These are phyloP conservation scores for Plebejus melissa DNA, from an alignment of 2,888 invertebrate species.

Conservation along the genomic window DNA sequence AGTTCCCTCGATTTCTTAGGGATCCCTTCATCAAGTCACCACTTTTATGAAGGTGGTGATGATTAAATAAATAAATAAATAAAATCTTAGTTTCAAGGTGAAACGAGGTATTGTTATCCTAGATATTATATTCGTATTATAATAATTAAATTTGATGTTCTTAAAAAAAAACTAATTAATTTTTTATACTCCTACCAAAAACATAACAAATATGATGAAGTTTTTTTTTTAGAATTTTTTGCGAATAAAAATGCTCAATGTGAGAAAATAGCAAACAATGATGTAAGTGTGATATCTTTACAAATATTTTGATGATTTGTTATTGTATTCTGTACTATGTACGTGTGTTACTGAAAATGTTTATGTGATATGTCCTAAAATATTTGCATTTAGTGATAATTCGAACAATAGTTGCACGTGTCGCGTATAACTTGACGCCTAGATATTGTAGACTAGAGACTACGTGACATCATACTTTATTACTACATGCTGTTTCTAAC, in stretches of 20 bases:
- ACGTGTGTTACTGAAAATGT: slow-evolving; percentile 18
- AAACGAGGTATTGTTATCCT: background rate
- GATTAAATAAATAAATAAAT: background rate
- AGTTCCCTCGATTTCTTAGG: too few relatives aligned
- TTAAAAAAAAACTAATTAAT: background rate
- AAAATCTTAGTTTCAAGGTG: background rate
- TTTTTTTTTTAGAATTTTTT: background rate
- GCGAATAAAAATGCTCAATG: background rate
- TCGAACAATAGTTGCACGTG: slow-evolving; percentile 22
- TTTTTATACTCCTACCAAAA: background rate
- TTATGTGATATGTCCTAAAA: background rate
- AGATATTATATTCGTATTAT: background rate
- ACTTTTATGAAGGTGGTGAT: too few relatives aligned
- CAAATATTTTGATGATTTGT: background rate
- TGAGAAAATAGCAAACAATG: background rate
- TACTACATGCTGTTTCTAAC: slow-evolving; percentile 20
- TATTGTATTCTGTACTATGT: background rate
- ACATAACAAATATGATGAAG: background rate
- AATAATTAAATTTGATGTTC: background rate
- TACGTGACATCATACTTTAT: slow-evolving; percentile 21
- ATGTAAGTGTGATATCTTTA: background rate
- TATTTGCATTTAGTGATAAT: slow-evolving; percentile 9
- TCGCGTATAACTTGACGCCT: slow-evolving; percentile 19
- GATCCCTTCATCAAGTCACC: too few relatives aligned
- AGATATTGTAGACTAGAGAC: background rate